Base-by-base conservation (phyloP, 2,797 vertebrate genomes). In the Carapus acus region DNA sequence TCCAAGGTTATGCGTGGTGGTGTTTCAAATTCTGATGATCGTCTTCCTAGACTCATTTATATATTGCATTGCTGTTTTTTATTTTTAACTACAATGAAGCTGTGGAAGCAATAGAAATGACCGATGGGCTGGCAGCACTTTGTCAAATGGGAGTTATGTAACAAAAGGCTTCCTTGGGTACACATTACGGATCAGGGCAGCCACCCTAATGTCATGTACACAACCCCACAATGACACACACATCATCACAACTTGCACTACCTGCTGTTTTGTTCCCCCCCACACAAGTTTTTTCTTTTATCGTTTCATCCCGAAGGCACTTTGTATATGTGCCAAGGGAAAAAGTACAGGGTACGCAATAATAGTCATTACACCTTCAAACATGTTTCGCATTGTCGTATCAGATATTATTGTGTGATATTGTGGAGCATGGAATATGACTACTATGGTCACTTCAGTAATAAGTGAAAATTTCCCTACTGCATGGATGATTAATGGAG, bases 121-220 rank as follows among this genome's bases (percentile, higher is more conserved):
- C 19, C 8, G 19, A 15, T 51, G 52, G 48, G 54, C 54, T 13
- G 7, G 36, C 49, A 31, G 49, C 6, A 11, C 24, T 53, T 50
- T 69, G 49, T 56, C 50, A 67, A 31, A 43, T 36, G 56, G 43
- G n/a, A 41, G 34, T 69, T 64, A 62, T 52, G 62, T 24, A 77
- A 49, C 12, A 24, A 62, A 21, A 42, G 67, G 39, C 47, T 43
- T 58, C 48, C 2, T 8, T 43, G 18, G 13, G 56, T 41, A 58
- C 51, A 51, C 3, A n/a, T 21, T 8, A 33, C 8, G 9, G 53
- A 20, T 50, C 43, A 50, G 38, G 5, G 31, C 37, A 41, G 29
- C 31, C 45, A 42, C 13, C 29, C 46, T 24, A 17, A 36, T 48
- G 13, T 0, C 23, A 11, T 7, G 0, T 21, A 33, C 22, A 8